Conservation (phyloP, 1,140 invertebrate species). For the Sminthurides bifidus region DNA sequence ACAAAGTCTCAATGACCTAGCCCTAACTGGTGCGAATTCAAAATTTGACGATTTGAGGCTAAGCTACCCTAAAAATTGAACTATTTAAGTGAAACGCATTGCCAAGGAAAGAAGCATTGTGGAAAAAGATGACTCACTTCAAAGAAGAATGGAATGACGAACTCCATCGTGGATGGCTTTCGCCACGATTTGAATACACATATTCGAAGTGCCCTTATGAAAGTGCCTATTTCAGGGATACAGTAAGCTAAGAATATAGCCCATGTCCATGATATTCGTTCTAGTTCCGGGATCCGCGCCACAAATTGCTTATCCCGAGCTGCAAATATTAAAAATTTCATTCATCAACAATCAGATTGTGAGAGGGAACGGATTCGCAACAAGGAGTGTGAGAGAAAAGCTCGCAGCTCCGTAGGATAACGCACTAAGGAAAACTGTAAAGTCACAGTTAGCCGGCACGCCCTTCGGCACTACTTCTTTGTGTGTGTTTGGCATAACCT, state of each 20-base stretch:
- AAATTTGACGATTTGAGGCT: no score
- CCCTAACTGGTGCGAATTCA: no score
- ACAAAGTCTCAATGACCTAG: no score
- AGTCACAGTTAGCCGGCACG: no score
- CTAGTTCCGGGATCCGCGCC: constrained; percentile 61
- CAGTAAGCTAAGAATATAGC: constrained; percentile 73
- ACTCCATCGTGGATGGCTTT: constrained; percentile 48
- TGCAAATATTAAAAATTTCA: constrained; percentile 38
- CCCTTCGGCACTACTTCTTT: no score
- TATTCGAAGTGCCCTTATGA: constrained; percentile 70
- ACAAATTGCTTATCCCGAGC: constrained; percentile 70
- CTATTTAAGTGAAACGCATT: no score
- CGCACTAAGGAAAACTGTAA: no score
- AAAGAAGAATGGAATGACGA: constrained; percentile 59
- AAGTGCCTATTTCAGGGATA: constrained; percentile 72
- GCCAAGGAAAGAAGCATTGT: no score
- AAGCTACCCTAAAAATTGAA: no score
- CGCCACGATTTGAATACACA: constrained; percentile 81
- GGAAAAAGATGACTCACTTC: constrained; percentile 40
- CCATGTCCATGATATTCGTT: constrained; percentile 86
- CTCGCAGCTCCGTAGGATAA: no score
- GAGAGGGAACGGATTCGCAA: not conserved
- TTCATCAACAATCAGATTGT: constrained; percentile 8
- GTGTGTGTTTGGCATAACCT: no score
- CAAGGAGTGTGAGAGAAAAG: no score